These are phyloP conservation scores for Heterotis niloticus DNA, from an alignment of 2,113 vertebrate species.

Conservation along the genomic window DNA sequence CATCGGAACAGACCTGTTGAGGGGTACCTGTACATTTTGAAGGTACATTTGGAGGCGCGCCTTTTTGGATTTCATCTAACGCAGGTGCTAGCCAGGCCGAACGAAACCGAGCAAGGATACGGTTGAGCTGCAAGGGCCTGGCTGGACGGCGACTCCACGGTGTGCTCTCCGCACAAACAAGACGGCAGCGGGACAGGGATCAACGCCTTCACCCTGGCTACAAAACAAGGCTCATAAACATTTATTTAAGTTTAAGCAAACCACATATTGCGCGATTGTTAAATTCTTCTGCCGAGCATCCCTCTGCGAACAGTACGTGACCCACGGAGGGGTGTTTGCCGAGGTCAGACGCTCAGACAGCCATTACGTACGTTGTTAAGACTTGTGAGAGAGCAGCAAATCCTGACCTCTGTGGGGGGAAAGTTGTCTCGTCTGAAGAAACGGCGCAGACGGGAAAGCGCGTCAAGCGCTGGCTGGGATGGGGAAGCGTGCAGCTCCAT, in stretches of 20 bases:
- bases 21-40: too few relatives aligned
- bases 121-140: not conserved
- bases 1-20: too few relatives aligned
- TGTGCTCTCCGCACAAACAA: constrained; percentile 18
- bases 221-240: constrained; percentile 57
- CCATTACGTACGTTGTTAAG: not conserved
- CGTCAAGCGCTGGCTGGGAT: not conserved
- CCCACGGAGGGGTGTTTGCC: not conserved
- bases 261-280: constrained; percentile 49
- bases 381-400: not conserved
- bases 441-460: not conserved
- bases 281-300: constrained; percentile 6
- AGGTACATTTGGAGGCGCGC: too few relatives aligned
- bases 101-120: constrained; percentile 3
- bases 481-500: not conserved
- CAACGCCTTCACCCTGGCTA: constrained; percentile 50
- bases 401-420: not conserved
- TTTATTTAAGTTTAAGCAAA: constrained; percentile 47
- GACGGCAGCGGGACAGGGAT: constrained; percentile 32
- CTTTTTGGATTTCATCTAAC: not conserved
- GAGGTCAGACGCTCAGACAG: not conserved
- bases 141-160: not conserved
- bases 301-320: constrained; percentile 20
- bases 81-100: not conserved
- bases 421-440: constrained; percentile 5